Evolutionary conservation across 2,888 invertebrate species (phyloP).

Genomic region (Mylabris sibirica): DNA sequence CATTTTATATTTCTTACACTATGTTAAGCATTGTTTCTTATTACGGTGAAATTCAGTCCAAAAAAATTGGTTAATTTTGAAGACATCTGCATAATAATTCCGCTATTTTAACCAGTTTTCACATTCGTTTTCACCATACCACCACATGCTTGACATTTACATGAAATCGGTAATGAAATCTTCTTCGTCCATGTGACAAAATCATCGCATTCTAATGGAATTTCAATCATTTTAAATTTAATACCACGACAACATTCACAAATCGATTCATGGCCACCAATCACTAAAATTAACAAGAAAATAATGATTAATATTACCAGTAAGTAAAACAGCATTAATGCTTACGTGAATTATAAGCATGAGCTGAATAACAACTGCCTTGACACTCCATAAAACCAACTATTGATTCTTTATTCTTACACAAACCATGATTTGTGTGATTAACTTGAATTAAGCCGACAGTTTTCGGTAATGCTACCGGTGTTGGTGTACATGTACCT

Average conservation of each 20-base stretch:
- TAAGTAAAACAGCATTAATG: slow-evolving; percentile 31
- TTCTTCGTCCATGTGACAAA: slow-evolving; percentile 53
- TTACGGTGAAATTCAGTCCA: not conserved
- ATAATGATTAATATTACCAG: not conserved
- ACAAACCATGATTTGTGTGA: slow-evolving; percentile 66
- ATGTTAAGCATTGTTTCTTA: no score
- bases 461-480: slow-evolving; percentile 65
- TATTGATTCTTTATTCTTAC: slow-evolving; percentile 70
- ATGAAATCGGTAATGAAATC: slow-evolving; percentile 56
- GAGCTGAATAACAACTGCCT: slow-evolving; percentile 75
- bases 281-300: slow-evolving; percentile 56
- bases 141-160: slow-evolving; percentile 56
- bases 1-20: no score
- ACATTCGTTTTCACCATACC: slow-evolving; percentile 17
- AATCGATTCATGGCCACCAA: slow-evolving; percentile 64
- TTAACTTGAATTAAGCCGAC: slow-evolving; percentile 66
- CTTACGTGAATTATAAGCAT: slow-evolving; percentile 70
- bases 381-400: slow-evolving; percentile 73
- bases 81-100: not conserved
- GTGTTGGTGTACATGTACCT: slow-evolving; percentile 68
- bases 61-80: not conserved
- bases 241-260: slow-evolving; percentile 67
- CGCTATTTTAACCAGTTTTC: not conserved
- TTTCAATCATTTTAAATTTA: slow-evolving; percentile 47
- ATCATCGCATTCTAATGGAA: slow-evolving; percentile 57